A percentile compares a stretch with the other conserved stretches of the same genome.
These are phyloP conservation scores for Corbicula japonica DNA, from an alignment of 2,888 invertebrate species.

Conservation along the genomic window DNA sequence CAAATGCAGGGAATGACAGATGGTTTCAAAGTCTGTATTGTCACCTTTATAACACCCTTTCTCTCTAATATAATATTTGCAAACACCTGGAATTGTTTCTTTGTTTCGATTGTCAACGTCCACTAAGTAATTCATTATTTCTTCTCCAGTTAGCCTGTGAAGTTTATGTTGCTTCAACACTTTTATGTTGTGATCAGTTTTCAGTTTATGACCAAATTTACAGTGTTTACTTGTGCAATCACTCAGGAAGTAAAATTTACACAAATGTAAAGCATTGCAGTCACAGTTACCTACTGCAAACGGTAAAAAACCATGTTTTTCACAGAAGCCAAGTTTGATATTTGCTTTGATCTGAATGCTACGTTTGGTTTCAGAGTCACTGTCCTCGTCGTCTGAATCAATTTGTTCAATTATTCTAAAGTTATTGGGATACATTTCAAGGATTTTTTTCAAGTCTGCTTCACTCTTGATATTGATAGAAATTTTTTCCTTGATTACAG, in stretches of 20 bases:
- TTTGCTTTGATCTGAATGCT: constrained; percentile 52
- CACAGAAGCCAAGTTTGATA: constrained; percentile 55
- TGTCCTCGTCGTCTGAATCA: constrained; percentile 58
- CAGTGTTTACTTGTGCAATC: constrained; percentile 44
- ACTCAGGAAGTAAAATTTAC: constrained; percentile 60
- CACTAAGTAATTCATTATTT: constrained; percentile 44
- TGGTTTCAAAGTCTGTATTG: constrained; percentile 44
- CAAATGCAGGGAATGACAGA: constrained; percentile 54
- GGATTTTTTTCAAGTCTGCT: constrained; percentile 57
- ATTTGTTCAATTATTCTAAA: constrained; percentile 47
- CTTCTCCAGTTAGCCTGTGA: constrained; percentile 54
- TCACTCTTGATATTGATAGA: constrained; percentile 42
- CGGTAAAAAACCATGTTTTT: constrained; percentile 59
- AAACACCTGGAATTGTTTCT: constrained; percentile 57
- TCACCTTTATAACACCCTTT: constrained; percentile 61
- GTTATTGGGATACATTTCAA: constrained; percentile 55
- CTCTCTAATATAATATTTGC: constrained; percentile 55
- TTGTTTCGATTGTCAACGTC: constrained; percentile 49
- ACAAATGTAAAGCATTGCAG: constrained; percentile 57
- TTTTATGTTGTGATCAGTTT: constrained; percentile 56
- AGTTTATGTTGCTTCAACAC: constrained; percentile 49
- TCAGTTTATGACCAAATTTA: constrained; percentile 63
- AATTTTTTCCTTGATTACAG: constrained; percentile 56
- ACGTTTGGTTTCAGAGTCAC: constrained; percentile 38
- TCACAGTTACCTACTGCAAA: constrained; percentile 54